A percentile compares a stretch with the other conserved stretches of the same genome.
Evolutionary conservation across 2,888 invertebrate species (phyloP).

Genomic region (Danaus chrysippus): DNA sequence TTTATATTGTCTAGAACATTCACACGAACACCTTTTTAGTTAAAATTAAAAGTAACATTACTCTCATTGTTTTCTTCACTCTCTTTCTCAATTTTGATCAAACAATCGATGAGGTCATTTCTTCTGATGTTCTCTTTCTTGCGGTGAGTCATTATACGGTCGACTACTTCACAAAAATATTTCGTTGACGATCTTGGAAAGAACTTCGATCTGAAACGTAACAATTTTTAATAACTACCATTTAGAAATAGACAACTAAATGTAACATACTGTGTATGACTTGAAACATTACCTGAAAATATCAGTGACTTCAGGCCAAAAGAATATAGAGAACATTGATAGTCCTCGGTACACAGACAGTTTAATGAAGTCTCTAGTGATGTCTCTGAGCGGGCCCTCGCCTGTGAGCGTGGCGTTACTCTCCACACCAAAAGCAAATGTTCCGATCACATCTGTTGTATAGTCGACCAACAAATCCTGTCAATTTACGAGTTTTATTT

Average conservation of each 20-base stretch:
- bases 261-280: neutral
- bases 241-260: too few species aligned
- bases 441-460: constrained; percentile 42
- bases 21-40: neutral
- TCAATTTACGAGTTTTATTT: neutral
- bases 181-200: constrained; percentile 46
- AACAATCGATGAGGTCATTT: constrained; percentile 51
- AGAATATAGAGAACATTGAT: constrained; percentile 38
- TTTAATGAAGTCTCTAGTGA: constrained; percentile 39
- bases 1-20: neutral
- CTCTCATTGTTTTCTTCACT: constrained; percentile 42
- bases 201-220: constrained; percentile 45
- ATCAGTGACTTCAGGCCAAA: constrained; percentile 39
- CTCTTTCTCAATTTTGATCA: constrained; percentile 51
- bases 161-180: constrained; percentile 44
- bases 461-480: constrained; percentile 38
- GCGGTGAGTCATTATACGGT: constrained; percentile 41
- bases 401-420: constrained; percentile 41
- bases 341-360: constrained; percentile 34
- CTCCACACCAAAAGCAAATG: constrained; percentile 39
- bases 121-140: constrained; percentile 36
- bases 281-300: constrained; percentile 35
- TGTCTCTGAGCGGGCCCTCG: constrained; percentile 33
- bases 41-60: constrained; percentile 19
- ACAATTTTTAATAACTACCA: neutral